These are phyloP conservation scores for Drosophila navojoa DNA, from an alignment of 1,140 invertebrate genomes.

Conservation along the genomic window DNA sequence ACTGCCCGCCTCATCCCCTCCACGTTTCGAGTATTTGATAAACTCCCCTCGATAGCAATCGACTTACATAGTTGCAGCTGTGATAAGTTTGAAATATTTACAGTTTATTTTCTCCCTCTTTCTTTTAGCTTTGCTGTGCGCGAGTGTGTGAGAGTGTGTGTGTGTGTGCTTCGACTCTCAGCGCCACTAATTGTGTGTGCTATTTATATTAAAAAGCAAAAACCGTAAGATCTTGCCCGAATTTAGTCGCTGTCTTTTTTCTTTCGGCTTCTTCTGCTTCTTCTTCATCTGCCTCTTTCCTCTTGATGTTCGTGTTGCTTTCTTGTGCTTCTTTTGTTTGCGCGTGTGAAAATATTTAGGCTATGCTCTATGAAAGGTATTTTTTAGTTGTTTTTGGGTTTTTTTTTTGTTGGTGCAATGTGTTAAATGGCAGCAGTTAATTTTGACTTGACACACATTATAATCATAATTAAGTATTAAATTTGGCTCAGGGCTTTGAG, in stretches of 20 bases:
- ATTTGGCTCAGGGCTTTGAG: conserved; percentile 46
- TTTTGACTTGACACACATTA: conserved; percentile 69
- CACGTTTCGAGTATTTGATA: conserved; percentile 29
- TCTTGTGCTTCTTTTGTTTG: conserved; percentile 24
- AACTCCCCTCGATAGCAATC: conserved; percentile 38
- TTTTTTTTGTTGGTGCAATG: conserved; percentile 52
- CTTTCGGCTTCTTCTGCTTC: neutral
- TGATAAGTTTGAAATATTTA: conserved; percentile 63
- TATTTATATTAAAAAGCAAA: conserved; percentile 64
- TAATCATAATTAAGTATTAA: conserved; percentile 73
- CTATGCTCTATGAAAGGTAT: conserved; percentile 57
- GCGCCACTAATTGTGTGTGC: conserved; percentile 71
- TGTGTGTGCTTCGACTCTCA: conserved; percentile 38
- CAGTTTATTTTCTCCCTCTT: conserved; percentile 47
- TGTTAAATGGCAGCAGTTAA: conserved; percentile 68
- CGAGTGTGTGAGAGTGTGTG: neutral
- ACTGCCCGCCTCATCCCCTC: conserved; percentile 5
- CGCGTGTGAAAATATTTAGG: conserved; percentile 78
- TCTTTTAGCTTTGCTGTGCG: neutral
- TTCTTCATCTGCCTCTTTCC: neutral
- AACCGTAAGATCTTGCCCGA: conserved; percentile 62
- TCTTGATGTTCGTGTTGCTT: conserved; percentile 14
- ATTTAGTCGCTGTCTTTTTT: conserved; percentile 41
- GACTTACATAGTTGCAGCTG: conserved; percentile 42
- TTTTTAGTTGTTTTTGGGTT: conserved; percentile 23